Evolutionary conservation across 1,140 invertebrate genomes (phyloP).

Genomic region (Zaprionus vittiger): DNA sequence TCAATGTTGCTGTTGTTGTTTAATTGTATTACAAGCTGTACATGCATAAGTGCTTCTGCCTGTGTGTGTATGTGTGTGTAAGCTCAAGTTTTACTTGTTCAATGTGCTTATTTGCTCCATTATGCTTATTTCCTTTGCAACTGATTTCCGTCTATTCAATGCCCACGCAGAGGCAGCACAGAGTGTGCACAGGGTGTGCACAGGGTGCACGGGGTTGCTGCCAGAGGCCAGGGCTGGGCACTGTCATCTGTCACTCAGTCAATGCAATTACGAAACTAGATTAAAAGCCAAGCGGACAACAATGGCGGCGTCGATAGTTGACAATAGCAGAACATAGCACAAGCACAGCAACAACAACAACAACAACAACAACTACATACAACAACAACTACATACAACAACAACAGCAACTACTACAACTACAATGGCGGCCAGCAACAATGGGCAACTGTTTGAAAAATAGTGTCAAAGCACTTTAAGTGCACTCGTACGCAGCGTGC

Average conservation of each 20-base stretch:
- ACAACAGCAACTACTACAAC: background rate
- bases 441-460: slow-evolving; percentile 50
- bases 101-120: slow-evolving; percentile 44
- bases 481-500: slow-evolving; percentile 52
- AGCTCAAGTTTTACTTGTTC: slow-evolving; percentile 33
- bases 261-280: slow-evolving; percentile 81
- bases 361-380: slow-evolving; percentile 16
- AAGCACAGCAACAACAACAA: slow-evolving; percentile 35
- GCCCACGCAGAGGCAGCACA: slow-evolving; percentile 4
- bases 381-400: background rate
- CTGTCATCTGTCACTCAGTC: slow-evolving; percentile 71
- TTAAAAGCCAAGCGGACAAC: slow-evolving; percentile 75
- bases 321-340: slow-evolving; percentile 15
- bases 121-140: slow-evolving; percentile 56
- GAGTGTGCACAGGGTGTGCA: slow-evolving; percentile 2
- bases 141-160: slow-evolving; percentile 49
- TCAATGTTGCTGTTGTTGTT: slow-evolving; percentile 49
- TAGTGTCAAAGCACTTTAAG: slow-evolving; percentile 78
- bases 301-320: slow-evolving; percentile 48
- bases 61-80: slow-evolving; percentile 3
- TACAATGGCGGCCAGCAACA: slow-evolving; percentile 30
- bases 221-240: slow-evolving; percentile 11
- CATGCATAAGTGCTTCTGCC: slow-evolving; percentile 1
- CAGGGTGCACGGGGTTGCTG: background rate
- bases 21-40: slow-evolving; percentile 23